Evolutionary conservation across 2,797 vertebrate genomes (phyloP).

Genomic region (Sebastes dallii): DNA sequence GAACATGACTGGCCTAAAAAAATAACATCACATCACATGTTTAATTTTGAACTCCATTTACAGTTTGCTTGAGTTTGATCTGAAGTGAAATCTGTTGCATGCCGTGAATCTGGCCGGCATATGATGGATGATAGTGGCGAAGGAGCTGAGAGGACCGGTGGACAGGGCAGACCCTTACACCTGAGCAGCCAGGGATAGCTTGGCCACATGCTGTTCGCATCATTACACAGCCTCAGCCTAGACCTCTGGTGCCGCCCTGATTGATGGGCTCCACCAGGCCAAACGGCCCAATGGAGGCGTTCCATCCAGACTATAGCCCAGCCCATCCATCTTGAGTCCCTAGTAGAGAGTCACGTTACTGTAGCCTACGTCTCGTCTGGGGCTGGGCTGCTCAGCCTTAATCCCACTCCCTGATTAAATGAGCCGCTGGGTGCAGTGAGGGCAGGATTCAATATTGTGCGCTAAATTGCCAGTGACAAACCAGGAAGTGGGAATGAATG

Average conservation of each 20-base stretch:
- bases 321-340: conserved; percentile 80
- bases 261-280: conserved; percentile 83
- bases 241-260: conserved; percentile 81
- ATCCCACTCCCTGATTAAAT: conserved; percentile 77
- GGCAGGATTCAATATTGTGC: conserved; percentile 63
- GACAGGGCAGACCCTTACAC: conserved; percentile 81
- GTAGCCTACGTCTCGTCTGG: conserved; percentile 58
- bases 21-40: neutral
- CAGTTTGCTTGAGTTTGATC: conserved; percentile 36
- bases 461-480: conserved; percentile 62
- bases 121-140: conserved; percentile 76
- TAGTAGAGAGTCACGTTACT: conserved; percentile 68
- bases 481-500: conserved; percentile 47
- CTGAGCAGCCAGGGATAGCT: conserved; percentile 78
- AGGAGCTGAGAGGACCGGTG: conserved; percentile 63
- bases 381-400: conserved; percentile 63
- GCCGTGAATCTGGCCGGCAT: conserved; percentile 38
- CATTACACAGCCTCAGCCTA: conserved; percentile 84
- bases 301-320: conserved; percentile 69
- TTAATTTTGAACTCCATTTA: neutral
- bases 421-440: conserved; percentile 59
- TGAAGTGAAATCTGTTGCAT: conserved; percentile 63
- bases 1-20: neutral
- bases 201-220: conserved; percentile 82
- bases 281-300: conserved; percentile 78